Base-by-base conservation (phyloP, 92 coral and sea anemone genomes). In the Chrysogorgia sp. region DNA sequence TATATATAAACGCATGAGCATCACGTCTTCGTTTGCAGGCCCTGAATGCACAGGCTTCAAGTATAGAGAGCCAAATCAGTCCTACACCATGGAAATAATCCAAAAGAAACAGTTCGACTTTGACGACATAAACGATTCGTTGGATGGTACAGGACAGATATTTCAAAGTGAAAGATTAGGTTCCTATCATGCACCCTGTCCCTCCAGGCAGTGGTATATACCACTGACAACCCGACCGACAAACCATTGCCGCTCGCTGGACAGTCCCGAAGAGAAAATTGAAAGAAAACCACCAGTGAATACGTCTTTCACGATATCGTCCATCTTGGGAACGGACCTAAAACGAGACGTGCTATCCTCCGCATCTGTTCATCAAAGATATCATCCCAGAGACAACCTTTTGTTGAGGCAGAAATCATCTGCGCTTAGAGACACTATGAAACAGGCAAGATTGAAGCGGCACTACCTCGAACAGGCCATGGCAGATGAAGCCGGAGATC, bases 251-350 rank as follows among this genome's bases (percentile, higher is more conserved):
- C 40, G 34, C 64, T 72, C 79, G 15, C 6, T 34, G 10, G 50
- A 72, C 14, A 41, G 34, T 20, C 31, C 20, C 28, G 52, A 31
- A 3, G 63, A 57, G 30, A 1, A 23, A 1, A 23, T 2, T 3
- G 34, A 14, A 2, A 57, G 9, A n/a, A 37, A 32, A 19, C 17
- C 65, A 53, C 58, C 30, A 55, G 48, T 49, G 3, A 31, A 50
- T 34, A 55, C 55, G 65, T 56, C 79, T 0, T 72, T 72, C 33
- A 72, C 63, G 9, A 72, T 72, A 17, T 72, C 79, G 2, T 72
- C 79, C 21, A 72, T 72, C 33, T 50, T 72, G n/a, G 79, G 79
- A 9, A 53, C 65, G 2, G 47, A 56, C 12, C 37, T 34, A 56
- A 59, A 40, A 22, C 34, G 35, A 19, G 76, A 69, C 3, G 59